Evolutionary conservation across 2,113 vertebrate species (phyloP).

Genomic region (Gymnobelideus leadbeateri): DNA sequence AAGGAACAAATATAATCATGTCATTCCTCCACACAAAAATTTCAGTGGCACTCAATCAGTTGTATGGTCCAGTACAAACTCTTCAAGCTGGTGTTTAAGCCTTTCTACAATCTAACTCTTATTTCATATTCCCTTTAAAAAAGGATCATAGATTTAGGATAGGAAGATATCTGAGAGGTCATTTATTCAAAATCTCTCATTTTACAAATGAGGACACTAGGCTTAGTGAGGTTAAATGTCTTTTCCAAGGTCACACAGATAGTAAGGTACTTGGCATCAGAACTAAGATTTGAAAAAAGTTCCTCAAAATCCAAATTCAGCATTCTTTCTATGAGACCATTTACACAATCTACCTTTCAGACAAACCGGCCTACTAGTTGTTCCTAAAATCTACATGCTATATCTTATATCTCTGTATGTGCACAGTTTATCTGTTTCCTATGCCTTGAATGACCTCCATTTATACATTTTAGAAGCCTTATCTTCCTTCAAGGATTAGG

Average conservation of each 20-base stretch:
- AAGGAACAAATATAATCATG: not conserved
- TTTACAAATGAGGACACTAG: not conserved
- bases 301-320: not conserved
- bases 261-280: not conserved
- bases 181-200: not conserved
- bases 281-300: not conserved
- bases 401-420: not conserved
- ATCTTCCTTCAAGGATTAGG: not conserved
- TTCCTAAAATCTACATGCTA: not conserved
- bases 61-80: not conserved
- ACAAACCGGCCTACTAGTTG: not conserved
- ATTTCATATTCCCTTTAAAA: not conserved
- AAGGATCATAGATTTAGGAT: not conserved
- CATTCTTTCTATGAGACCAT: not conserved
- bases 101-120: not conserved
- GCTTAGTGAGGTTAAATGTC: not conserved
- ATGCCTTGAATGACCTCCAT: not conserved
- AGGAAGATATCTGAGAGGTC: not conserved
- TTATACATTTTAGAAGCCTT: not conserved
- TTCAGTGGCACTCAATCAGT: no score
- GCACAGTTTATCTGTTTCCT: not conserved
- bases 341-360: not conserved
- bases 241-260: not conserved
- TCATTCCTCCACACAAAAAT: not conserved
- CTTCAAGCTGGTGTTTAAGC: not conserved